Percentiles rank a stretch among this genome's conserved stretches.
These are phyloP conservation scores for Poecilia velifera DNA, from an alignment of 2,797 vertebrate genomes.

Conservation along the genomic window DNA sequence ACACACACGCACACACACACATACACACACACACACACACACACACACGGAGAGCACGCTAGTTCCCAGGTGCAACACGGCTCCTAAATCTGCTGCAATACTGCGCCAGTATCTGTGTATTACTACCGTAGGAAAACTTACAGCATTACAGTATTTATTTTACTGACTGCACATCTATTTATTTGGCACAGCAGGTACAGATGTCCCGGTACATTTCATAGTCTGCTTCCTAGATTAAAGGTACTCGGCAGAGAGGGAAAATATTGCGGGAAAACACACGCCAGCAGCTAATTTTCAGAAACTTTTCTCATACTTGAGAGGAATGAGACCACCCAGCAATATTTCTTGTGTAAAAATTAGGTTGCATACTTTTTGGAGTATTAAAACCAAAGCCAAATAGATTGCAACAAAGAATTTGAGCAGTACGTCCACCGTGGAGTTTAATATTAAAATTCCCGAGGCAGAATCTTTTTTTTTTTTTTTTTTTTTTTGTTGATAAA, in stretches of 20 bases:
- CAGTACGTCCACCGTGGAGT: not conserved
- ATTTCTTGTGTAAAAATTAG: not conserved
- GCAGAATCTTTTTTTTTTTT: not conserved
- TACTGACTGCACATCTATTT: conserved; percentile 54
- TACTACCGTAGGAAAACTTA: conserved; percentile 7
- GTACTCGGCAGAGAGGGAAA: conserved; percentile 32
- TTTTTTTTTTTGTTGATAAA: too few relatives aligned
- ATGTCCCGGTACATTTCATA: conserved; percentile 40
- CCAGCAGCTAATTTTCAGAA: too few relatives aligned
- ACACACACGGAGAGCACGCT: not conserved
- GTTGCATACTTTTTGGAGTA: not conserved
- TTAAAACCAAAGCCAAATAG: not conserved
- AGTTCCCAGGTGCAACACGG: conserved; percentile 21
- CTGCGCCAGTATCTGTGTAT: conserved; percentile 15
- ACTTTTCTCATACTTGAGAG: not conserved
- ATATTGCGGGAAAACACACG: not conserved
- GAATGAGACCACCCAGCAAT: not conserved
- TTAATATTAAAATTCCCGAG: not conserved
- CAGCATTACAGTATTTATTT: conserved; percentile 32
- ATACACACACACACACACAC: not conserved
- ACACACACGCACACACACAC: too few relatives aligned
- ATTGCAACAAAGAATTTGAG: not conserved
- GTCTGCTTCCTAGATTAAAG: conserved; percentile 17
- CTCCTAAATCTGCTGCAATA: conserved; percentile 2
- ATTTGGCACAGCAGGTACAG: conserved; percentile 51